These are phyloP conservation scores for Gouania willdenowi DNA, from an alignment of 2,797 vertebrate species.

Conservation along the genomic window DNA sequence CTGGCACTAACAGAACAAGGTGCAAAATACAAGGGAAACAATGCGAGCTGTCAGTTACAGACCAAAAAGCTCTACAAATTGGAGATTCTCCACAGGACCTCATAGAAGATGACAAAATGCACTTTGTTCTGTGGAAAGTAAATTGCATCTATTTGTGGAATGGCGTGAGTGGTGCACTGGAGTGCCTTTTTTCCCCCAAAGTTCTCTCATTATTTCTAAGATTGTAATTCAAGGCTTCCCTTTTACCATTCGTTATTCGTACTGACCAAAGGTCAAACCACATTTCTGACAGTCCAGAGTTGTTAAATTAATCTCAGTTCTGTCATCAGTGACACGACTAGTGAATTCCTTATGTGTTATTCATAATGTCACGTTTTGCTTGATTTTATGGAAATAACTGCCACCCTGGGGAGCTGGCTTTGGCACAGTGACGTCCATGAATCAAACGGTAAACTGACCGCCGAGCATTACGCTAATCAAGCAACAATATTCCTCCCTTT, in stretches of 20 bases:
- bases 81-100: conserved; percentile 20
- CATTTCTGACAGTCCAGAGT: not conserved
- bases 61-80: conserved; percentile 27
- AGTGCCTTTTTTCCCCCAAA: not conserved
- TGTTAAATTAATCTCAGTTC: not conserved
- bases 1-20: not conserved
- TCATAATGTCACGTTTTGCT: conserved; percentile 10
- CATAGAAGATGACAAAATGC: conserved; percentile 15
- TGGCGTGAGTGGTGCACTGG: conserved; percentile 2
- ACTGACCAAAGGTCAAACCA: not conserved
- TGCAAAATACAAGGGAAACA: conserved; percentile 21
- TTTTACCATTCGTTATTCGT: not conserved
- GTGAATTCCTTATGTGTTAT: conserved; percentile 4
- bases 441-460: conserved; percentile 10
- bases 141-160: conserved; percentile 33
- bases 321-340: not conserved
- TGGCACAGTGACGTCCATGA: conserved; percentile 7
- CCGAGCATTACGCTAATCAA: conserved; percentile 24
- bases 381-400: conserved; percentile 2
- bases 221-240: not conserved
- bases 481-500: conserved; percentile 15
- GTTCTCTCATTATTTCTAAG: not conserved
- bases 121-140: conserved; percentile 24
- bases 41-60: conserved; percentile 16
- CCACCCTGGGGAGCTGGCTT: conserved; percentile 3